Evolutionary conservation across 2,888 invertebrate species (phyloP), one percentile per base, ranked within the genome.

Genomic region (Hydriomena furcata): DNA sequence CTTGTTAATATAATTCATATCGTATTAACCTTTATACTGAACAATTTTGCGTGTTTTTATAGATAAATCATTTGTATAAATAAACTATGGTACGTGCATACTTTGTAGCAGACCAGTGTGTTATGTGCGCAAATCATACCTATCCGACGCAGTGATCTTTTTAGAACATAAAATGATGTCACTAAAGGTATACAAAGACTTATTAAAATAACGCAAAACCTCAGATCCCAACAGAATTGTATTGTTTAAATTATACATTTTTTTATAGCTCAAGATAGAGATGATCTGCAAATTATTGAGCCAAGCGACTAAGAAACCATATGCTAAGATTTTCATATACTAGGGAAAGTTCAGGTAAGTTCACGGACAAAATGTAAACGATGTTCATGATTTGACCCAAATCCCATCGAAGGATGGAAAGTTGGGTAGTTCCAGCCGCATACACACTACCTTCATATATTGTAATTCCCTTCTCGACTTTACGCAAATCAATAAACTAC

Each of bases 1-100:
- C 56, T 57, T 53, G 51, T 55, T 52, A 55, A 54, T 58, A 57
- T 61, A 59, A 61, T 61, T 59, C 55, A 61, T 61, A 58, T 52
- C 55, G 51, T 53, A 58, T 59, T 61, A 61, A 61, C 61, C 59
- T 61, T 59, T 55, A 52, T 36, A 21, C 28, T 42, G 52, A 52
- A 49, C 35, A 47, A 51, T 40, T 40, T 28, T 40, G 28, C 31
- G 51, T 54, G 35, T 52, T 43, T 38, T 46, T 35, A 24, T 36
- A 36, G 38, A 47, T n/a, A n/a, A n/a, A n/a, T n/a, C n/a, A 37
- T 46, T 36, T 37, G 46, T 46, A 32, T 45, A 32, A 32, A 46
- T 36, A 42, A 21, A 34, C 38, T 37, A 25, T 30, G 42, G 23
- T 32, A 23, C 47, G 47, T n/a, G n/a, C n/a, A n/a, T n/a, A 38